Evolutionary conservation across 2,888 invertebrate species (phyloP), one percentile per base, ranked within the genome.

Genomic region (Mythimna pallens): DNA sequence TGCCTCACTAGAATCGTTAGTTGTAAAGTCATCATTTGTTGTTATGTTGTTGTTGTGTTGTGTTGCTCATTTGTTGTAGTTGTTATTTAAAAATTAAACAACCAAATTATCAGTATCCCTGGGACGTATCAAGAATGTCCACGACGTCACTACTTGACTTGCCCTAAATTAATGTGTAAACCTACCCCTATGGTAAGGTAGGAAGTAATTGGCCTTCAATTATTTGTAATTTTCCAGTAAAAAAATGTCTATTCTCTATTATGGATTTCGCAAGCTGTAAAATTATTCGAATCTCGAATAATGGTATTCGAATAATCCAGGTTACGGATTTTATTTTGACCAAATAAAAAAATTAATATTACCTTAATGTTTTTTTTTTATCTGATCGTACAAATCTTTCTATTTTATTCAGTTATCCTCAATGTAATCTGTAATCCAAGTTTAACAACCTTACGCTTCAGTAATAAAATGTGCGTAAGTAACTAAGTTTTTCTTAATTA

Each of bases 401-500:
- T 10, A 30, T 36, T 36, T 1, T 20, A 43, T 58, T 52, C 30
- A 36, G 8, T 8, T 36, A 25, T 47, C 25, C 40, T 64, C 20
- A 54, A 70, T 22, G 17, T 12, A n/a, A 62, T 57, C 59, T 52
- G 10, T 30, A 59, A 70, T 2, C 25, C 5, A 69, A 43, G 72
- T 57, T 40, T 52, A 65, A 72, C 61, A 78, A 62, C 59, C 34
- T 54, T 30, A 47, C 1, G n/a, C 5, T 54, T 61, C 30, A 55
- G 22, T 30, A 58, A 55, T 55, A 59, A 79, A 67, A 57, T 30
- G 54, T 58, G 55, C 54, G 61, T 55, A 52, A 22, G 30, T 61
- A 52, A 47, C 63, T 40, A 78, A 82, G 34, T 63, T 74, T 73
- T 69, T 74, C 65, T 55, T 78, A 85, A 85, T 85, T 84, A 83